A percentile compares a stretch with the other conserved stretches of the same genome.
Conservation (phyloP, 2,113 vertebrate genomes). For the Sorex araneus region DNA sequence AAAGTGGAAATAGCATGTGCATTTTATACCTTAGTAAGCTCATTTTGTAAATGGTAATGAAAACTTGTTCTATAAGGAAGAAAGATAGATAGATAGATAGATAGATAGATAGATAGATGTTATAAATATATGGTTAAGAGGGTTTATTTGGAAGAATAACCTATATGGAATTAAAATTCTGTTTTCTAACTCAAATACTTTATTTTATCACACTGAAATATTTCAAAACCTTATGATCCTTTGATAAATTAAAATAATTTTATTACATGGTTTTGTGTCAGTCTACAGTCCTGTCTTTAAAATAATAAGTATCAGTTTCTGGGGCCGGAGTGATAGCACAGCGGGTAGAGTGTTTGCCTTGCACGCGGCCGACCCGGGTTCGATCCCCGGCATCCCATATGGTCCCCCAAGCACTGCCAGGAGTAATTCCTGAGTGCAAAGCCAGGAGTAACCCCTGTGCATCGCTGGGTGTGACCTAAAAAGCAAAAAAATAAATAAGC, state of each 20-base stretch:
- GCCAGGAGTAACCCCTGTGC: too few species aligned
- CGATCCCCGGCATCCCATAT: too few species aligned
- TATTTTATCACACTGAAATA: background rate
- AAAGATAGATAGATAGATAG: too few species aligned
- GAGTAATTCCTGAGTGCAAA: too few species aligned
- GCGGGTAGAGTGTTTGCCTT: too few species aligned
- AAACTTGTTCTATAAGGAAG: background rate
- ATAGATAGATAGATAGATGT: too few species aligned
- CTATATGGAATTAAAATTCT: background rate
- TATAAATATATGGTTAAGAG: background rate
- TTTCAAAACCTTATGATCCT: slow-evolving; percentile 24
- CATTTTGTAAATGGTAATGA: background rate
- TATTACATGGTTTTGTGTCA: background rate
- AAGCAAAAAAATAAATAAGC: too few species aligned
- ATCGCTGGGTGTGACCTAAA: too few species aligned
- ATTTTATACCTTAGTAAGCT: background rate
- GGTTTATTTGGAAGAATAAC: background rate
- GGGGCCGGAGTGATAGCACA: too few species aligned
- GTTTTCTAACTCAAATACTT: slow-evolving; percentile 16
- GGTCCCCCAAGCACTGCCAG: too few species aligned
- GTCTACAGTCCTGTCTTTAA: background rate
- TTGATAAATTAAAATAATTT: slow-evolving; percentile 9
- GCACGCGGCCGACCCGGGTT: too few species aligned
- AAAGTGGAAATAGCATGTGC: background rate
- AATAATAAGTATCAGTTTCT: background rate